phyloP scores from a whole-genome alignment of 2,888 invertebrate genomes.

The Eupsilia transversa region DNA sequence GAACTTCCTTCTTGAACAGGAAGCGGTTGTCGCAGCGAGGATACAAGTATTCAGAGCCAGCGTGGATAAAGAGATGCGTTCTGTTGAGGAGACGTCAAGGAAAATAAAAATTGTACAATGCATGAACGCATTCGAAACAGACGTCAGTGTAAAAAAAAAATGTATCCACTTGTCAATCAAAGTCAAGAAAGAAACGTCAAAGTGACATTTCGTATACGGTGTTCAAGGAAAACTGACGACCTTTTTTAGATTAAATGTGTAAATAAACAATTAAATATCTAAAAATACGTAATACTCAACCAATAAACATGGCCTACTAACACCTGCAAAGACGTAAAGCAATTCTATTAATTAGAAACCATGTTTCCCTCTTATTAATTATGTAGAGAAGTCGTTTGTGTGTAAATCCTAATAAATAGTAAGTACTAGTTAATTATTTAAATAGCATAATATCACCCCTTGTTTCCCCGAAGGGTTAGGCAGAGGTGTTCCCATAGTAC shows the following conservation, averaged over 20 bases:
- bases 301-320: slow-evolving; percentile 9
- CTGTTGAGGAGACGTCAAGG: no score
- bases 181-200: background rate
- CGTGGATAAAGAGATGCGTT: no score
- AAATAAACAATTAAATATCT: slow-evolving; percentile 33
- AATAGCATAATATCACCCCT: no score
- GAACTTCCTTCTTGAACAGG: no score
- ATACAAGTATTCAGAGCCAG: no score
- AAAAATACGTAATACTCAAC: slow-evolving; percentile 9
- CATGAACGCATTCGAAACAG: slow-evolving; percentile 1
- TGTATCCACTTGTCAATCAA: slow-evolving; percentile 3
- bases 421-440: background rate
- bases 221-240: background rate
- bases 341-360: background rate
- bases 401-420: background rate
- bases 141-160: slow-evolving; percentile 29
- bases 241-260: slow-evolving; percentile 20
- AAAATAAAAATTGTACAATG: no score
- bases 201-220: slow-evolving; percentile 21
- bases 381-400: slow-evolving; percentile 15
- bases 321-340: background rate
- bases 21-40: no score
- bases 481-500: no score
- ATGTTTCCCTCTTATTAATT: slow-evolving; percentile 23
- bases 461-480: no score